These are phyloP conservation scores for Callocephalon fimbriatum DNA, from an alignment of 2,113 vertebrate species.

Conservation along the genomic window DNA sequence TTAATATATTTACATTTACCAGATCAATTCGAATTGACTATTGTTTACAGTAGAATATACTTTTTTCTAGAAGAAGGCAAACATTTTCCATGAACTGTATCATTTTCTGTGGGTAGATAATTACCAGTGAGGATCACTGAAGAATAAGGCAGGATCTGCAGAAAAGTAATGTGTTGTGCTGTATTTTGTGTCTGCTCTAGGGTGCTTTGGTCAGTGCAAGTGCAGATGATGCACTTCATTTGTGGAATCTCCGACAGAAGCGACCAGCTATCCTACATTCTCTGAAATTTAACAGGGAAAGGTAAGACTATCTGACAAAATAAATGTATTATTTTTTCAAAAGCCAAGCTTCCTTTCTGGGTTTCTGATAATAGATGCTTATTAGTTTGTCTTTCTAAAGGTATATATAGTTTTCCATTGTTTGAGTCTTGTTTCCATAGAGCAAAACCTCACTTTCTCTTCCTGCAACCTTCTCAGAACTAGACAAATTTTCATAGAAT, in stretches of 20 bases:
- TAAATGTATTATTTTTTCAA: neutral
- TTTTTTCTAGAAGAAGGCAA: neutral
- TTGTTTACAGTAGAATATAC: neutral
- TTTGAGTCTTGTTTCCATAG: neutral
- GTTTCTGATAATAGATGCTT: neutral
- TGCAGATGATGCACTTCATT: conserved; percentile 94
- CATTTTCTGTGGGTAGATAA: neutral
- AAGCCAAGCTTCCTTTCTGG: neutral
- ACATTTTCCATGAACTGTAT: neutral
- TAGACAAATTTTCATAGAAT: neutral
- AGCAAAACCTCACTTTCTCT: neutral
- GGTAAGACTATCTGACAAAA: conserved; percentile 77
- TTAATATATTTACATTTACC: neutral
- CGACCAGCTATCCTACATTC: conserved; percentile 95
- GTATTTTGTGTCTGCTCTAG: conserved; percentile 72
- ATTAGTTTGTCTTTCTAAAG: neutral
- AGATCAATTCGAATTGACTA: neutral
- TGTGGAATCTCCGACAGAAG: conserved; percentile 97
- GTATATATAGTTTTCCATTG: neutral
- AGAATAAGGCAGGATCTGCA: neutral
- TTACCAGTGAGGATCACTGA: neutral
- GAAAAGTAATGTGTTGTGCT: neutral
- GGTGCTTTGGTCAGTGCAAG: conserved; percentile 95
- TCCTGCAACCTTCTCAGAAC: neutral
- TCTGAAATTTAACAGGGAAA: conserved; percentile 96